A percentile compares a stretch with the other conserved stretches of the same genome.
Conservation (phyloP, 2,888 invertebrate genomes). For the Amblyteles armatorius region DNA sequence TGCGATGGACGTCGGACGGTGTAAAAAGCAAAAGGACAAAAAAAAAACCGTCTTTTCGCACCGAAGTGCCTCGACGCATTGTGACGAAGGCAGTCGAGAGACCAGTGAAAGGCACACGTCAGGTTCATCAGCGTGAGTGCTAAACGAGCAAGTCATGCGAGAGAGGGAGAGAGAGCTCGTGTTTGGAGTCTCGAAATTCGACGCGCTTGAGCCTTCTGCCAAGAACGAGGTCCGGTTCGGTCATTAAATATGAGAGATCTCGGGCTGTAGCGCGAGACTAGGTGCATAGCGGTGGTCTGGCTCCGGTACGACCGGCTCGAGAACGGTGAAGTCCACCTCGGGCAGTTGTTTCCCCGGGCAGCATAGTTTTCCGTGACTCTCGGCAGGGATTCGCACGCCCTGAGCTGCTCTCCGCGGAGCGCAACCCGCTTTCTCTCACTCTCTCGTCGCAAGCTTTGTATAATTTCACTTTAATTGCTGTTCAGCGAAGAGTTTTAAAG, state of each 20-base stretch:
- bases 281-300: constrained; percentile 43
- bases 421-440: constrained; percentile 49
- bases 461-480: constrained; percentile 82
- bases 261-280: constrained; percentile 52
- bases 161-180: neutral
- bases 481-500: constrained; percentile 77
- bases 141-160: constrained; percentile 25
- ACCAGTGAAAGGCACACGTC: constrained; percentile 15
- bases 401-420: constrained; percentile 16
- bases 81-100: neutral
- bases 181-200: constrained; percentile 75
- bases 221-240: constrained; percentile 75
- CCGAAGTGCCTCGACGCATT: constrained; percentile 3
- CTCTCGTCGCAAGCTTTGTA: constrained; percentile 75
- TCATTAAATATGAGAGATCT: constrained; percentile 81
- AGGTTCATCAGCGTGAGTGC: constrained; percentile 21
- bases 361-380: constrained; percentile 64
- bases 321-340: constrained; percentile 47
- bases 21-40: neutral
- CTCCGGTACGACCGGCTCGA: constrained; percentile 14
- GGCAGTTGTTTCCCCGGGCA: constrained; percentile 64
- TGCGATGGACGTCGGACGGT: too few relatives aligned
- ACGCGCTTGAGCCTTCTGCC: constrained; percentile 75
- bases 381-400: constrained; percentile 57
- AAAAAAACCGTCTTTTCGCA: neutral